Conservation (phyloP, 2,113 vertebrate genomes). For the Phalacrocorax brasilianus region DNA sequence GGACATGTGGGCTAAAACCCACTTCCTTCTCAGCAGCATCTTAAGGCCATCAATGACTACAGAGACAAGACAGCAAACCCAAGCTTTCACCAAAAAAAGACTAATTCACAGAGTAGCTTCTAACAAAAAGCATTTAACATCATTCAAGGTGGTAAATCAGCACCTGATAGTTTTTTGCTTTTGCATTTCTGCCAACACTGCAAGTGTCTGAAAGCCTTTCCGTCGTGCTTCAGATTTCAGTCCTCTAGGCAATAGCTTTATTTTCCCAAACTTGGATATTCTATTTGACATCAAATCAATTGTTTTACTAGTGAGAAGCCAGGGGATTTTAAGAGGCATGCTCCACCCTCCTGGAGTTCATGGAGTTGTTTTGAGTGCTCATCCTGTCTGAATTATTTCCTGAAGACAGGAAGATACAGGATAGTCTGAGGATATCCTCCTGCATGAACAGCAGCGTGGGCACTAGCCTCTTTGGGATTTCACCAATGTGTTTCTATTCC, state of each 20-base stretch:
- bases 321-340: background rate
- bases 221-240: background rate
- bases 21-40: conserved; percentile 3
- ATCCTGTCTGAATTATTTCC: conserved; percentile 72
- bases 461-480: background rate
- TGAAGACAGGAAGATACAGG: conserved; percentile 57
- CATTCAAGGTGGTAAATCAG: background rate
- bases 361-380: conserved; percentile 17
- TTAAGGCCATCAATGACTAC: background rate
- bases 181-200: background rate
- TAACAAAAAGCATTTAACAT: background rate
- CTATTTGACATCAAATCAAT: background rate
- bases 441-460: background rate
- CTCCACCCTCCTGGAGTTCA: background rate
- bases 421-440: conserved; percentile 75
- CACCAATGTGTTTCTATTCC: background rate
- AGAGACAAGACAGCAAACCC: background rate
- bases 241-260: background rate
- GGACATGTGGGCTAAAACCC: background rate
- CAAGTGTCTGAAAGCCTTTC: background rate
- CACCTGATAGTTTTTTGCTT: background rate
- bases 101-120: background rate
- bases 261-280: background rate
- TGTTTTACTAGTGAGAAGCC: background rate
- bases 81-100: background rate